Percentiles rank a stretch among this genome's conserved stretches.
Evolutionary conservation across 2,797 vertebrate genomes (phyloP).

Genomic region (Triplophysa bombifrons): DNA sequence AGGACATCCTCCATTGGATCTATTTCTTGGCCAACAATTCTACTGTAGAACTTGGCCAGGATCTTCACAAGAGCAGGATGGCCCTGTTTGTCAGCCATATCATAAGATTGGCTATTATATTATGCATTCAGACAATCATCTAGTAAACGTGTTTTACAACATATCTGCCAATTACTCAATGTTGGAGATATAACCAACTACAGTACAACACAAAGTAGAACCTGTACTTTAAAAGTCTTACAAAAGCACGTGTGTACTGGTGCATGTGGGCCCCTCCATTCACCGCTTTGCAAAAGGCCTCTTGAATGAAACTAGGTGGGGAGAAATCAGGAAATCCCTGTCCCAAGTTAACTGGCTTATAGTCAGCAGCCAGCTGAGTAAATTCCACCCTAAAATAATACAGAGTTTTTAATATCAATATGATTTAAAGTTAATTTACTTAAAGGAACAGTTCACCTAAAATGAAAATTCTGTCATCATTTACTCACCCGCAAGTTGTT

Average conservation of each 20-base stretch:
- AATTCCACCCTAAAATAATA: constrained; percentile 85
- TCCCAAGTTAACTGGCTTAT: constrained; percentile 88
- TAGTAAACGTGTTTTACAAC: neutral
- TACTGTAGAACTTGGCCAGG: constrained; percentile 85
- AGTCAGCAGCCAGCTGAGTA: constrained; percentile 74
- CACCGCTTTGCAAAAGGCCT: constrained; percentile 80
- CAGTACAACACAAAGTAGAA: neutral
- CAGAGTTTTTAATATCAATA: neutral
- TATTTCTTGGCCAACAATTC: constrained; percentile 81
- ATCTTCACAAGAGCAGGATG: constrained; percentile 85
- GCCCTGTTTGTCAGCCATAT: constrained; percentile 75
- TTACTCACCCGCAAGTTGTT: too few species aligned
- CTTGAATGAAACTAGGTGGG: constrained; percentile 82
- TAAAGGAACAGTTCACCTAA: too few species aligned
- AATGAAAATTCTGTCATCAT: too few species aligned
- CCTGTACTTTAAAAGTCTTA: constrained; percentile 68
- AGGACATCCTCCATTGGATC: constrained; percentile 85
- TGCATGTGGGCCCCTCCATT: constrained; percentile 79
- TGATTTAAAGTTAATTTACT: too few species aligned
- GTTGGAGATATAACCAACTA: neutral
- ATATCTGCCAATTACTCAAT: neutral
- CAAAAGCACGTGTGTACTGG: constrained; percentile 92
- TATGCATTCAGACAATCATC: neutral
- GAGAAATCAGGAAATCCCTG: constrained; percentile 94
- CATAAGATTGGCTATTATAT: neutral